A percentile compares a stretch with the other conserved stretches of the same genome.
phyloP scores from a whole-genome alignment of 2,113 vertebrate species.

The Callopanchax toddi region DNA sequence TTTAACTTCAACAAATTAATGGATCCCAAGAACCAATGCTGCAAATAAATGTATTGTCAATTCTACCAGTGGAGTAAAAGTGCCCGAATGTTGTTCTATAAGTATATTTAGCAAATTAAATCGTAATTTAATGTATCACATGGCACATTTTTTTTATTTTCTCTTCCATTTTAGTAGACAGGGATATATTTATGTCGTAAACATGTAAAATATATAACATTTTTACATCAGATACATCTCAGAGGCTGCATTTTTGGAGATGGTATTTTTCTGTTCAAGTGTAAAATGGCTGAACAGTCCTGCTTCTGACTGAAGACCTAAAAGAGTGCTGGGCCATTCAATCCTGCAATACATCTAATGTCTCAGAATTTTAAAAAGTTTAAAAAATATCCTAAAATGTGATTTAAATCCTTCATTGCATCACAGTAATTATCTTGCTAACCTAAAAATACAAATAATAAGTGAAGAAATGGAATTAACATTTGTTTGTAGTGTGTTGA shows the following conservation, averaged over 20 bases:
- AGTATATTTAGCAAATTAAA: slow-evolving; percentile 17
- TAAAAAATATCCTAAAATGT: too few relatives aligned
- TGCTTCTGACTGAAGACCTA: slow-evolving; percentile 19
- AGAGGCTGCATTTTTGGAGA: slow-evolving; percentile 38
- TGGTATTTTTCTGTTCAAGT: slow-evolving; percentile 35
- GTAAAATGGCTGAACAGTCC: slow-evolving; percentile 30
- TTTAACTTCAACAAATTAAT: slow-evolving; percentile 28
- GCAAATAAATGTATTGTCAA: slow-evolving; percentile 28
- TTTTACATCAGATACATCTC: slow-evolving; percentile 48
- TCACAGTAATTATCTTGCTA: neutral
- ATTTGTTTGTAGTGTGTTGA: too few relatives aligned
- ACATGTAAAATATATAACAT: slow-evolving; percentile 56
- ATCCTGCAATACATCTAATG: neutral
- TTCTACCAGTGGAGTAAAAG: too few relatives aligned
- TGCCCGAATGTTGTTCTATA: too few relatives aligned
- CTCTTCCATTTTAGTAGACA: slow-evolving; percentile 32
- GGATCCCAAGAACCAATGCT: slow-evolving; percentile 16
- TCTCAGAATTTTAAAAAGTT: too few relatives aligned
- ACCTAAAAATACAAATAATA: too few relatives aligned
- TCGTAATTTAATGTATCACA: slow-evolving; percentile 10
- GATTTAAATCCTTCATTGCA: neutral
- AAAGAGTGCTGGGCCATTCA: neutral
- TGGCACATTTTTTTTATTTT: neutral
- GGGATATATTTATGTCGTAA: slow-evolving; percentile 58
- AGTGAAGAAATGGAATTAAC: too few relatives aligned